Evolutionary conservation across 1,140 invertebrate species (phyloP).

Genomic region (Eriocheir sinensis): DNA sequence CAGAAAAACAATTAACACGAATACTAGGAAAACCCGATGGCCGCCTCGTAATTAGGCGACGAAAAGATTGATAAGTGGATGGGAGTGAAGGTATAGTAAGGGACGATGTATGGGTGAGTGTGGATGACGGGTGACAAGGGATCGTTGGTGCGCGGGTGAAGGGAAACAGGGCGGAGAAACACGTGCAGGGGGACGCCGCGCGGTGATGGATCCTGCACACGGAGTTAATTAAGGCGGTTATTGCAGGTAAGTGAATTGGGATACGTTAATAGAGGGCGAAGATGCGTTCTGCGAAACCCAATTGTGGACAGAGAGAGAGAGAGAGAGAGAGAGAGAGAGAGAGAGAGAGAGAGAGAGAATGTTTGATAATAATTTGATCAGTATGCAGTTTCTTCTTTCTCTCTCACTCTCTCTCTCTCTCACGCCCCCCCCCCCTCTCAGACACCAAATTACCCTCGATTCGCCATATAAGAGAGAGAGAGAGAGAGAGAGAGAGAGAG

Average conservation of each 20-base stretch:
- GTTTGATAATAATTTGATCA: too few species aligned
- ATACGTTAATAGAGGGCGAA: constrained; percentile 3
- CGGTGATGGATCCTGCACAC: background rate
- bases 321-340: constrained; percentile 22
- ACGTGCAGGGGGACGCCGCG: background rate
- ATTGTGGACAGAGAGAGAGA: background rate
- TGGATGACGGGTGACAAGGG: background rate
- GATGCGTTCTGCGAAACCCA: background rate
- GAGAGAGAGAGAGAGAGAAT: constrained; percentile 12
- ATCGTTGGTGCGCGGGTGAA: too few species aligned
- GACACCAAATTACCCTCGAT: too few species aligned
- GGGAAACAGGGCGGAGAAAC: too few species aligned
- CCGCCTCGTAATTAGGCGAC: too few species aligned
- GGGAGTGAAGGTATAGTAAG: background rate
- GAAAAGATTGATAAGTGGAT: background rate
- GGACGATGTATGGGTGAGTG: background rate
- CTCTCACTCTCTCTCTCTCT: too few species aligned
- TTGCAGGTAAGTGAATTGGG: background rate
- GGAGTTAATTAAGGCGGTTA: constrained; percentile 16
- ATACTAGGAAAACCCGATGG: too few species aligned
- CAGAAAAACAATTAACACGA: too few species aligned
- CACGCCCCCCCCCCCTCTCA: too few species aligned
- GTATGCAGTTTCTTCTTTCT: too few species aligned
- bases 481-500: background rate
- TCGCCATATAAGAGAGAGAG: constrained; percentile 32